Base-by-base conservation (phyloP, 30 jellyfish, hydroid and myxozoan genomes). In the Mastigias papua region DNA sequence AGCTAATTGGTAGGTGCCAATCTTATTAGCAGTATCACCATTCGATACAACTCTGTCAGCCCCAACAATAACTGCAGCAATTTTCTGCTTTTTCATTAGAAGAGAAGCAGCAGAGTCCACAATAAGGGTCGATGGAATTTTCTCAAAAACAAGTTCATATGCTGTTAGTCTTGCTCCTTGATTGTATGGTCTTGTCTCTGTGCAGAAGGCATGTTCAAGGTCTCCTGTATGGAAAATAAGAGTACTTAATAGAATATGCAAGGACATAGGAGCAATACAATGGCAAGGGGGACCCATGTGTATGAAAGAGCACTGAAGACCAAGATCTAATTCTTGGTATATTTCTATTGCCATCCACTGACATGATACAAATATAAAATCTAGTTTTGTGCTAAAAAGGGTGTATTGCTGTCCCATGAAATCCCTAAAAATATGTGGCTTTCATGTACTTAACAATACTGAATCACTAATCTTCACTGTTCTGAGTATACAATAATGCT, bases 141-240 rank as follows among this genome's bases (percentile, higher is more conserved):
- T 83, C 33, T 94, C 98, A 75, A 58, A 82, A 17, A 80, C 97
- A 13, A 94, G 89, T 57, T 94, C 98, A 66, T 80, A 89, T 20
- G 98, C 98, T 13, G 98, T 94, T 67, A 94, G 92, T 21, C 98
- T 86, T 29, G 98, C 96, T 7, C 98, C 98, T 76, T 94, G 98
- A 79, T 94, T 94, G 86, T 83, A 94, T 1, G 98, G 96, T 34
- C 98, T 76, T 73, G 98, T 94, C 78, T 94, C 98, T n/a, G 98
- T 94, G 69, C 97, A 94, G 73, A 63, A 89, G 22, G 88, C 98
- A 73, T 81, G 97, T 26, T 89, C 88, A 30, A 89, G 76, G 21
- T 78, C 60, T 7, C 87, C 91, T 74, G 67, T 54, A 11, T 21
- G 2, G 2, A 54, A 54, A 8, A 42, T 15, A 42, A 42, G 7